Conservation (phyloP, 2,797 vertebrate genomes). For the Cossypha caffra region DNA sequence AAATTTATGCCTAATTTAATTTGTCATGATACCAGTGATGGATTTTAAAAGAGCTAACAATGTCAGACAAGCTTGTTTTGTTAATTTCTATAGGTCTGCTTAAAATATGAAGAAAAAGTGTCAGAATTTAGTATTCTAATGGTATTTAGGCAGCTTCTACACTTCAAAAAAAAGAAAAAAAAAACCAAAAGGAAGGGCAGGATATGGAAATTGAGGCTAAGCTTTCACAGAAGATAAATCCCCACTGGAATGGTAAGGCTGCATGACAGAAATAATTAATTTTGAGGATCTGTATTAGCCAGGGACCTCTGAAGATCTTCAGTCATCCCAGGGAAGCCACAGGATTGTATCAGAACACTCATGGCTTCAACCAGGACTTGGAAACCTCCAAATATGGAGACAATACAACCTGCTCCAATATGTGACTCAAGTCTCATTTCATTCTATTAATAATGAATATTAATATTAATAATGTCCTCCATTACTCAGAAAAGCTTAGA, state of each 20-base stretch:
- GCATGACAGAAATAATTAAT: neutral
- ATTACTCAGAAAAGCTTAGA: neutral
- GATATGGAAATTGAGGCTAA: neutral
- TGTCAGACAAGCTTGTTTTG: neutral
- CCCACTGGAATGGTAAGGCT: neutral
- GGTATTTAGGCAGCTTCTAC: neutral
- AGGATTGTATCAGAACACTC: neutral
- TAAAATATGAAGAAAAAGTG: neutral
- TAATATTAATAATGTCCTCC: neutral
- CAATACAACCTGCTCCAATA: neutral
- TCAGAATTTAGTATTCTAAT: neutral
- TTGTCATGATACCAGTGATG: neutral
- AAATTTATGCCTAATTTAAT: neutral
- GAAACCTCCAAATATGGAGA: neutral
- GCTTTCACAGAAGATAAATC: neutral
- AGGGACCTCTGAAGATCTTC: neutral
- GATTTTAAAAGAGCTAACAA: neutral
- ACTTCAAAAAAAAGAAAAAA: accelerated
- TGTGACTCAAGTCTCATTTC: neutral
- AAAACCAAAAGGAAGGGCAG: neutral
- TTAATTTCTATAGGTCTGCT: neutral
- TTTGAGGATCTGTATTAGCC: neutral
- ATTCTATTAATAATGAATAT: neutral
- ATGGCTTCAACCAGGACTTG: neutral
- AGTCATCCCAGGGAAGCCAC: neutral